phyloP scores from a whole-genome alignment of 2,113 vertebrate species.

The Alces alces region DNA sequence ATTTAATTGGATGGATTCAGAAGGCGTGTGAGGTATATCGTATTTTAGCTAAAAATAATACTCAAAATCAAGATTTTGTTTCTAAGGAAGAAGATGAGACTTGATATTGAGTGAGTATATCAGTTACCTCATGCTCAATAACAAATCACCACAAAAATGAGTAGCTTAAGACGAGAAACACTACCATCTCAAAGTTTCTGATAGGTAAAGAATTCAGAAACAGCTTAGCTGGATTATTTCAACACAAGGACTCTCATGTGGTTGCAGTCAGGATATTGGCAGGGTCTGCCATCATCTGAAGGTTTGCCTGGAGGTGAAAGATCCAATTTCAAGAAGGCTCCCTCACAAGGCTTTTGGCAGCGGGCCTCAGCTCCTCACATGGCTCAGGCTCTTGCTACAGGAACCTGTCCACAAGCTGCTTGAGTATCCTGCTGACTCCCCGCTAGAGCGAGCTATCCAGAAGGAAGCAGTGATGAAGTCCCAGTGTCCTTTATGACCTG shows the following conservation, averaged over 20 bases:
- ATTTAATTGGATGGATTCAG: background rate
- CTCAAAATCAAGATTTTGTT: background rate
- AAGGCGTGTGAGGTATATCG: background rate
- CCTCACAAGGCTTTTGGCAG: background rate
- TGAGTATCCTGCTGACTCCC: background rate
- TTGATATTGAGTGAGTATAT: background rate
- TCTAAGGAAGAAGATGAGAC: background rate
- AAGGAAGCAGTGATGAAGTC: background rate
- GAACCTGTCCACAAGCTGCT: background rate
- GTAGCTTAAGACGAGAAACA: background rate
- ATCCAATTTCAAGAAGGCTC: background rate
- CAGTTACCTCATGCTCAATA: background rate
- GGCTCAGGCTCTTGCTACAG: background rate
- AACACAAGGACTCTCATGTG: background rate
- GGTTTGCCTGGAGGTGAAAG: background rate
- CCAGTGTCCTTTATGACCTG: background rate
- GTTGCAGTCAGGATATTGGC: background rate
- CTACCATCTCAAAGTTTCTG: background rate
- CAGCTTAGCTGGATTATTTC: background rate
- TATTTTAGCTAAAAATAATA: background rate
- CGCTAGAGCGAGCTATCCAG: background rate
- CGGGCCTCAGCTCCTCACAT: background rate
- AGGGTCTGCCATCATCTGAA: background rate
- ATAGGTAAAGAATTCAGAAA: background rate
- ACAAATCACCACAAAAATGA: background rate